phyloP scores from a whole-genome alignment of 2,888 invertebrate genomes.

The Pammene fasciana region DNA sequence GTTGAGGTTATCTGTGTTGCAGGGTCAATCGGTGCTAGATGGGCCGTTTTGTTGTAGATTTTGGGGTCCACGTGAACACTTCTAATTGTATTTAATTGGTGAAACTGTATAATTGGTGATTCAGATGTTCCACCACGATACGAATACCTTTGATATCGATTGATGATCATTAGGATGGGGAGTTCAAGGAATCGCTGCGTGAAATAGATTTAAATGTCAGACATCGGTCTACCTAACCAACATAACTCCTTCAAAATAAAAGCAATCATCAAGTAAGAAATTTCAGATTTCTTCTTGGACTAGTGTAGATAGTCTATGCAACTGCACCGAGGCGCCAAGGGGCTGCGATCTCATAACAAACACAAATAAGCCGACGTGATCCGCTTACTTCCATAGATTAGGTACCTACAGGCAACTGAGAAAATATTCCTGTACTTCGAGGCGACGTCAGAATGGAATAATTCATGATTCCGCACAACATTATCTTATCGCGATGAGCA shows the following conservation, averaged over 20 bases:
- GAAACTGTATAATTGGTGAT: neutral
- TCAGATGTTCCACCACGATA: neutral
- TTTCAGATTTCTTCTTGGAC: slow-evolving; percentile 1
- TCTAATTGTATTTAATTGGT: slow-evolving; percentile 6
- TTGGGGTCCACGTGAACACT: neutral
- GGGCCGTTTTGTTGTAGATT: slow-evolving; percentile 7
- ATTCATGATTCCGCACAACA: slow-evolving; percentile 66
- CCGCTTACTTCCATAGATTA: slow-evolving; percentile 80
- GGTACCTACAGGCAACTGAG: slow-evolving; percentile 49
- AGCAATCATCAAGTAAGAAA: no score
- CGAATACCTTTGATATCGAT: no score
- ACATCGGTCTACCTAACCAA: no score
- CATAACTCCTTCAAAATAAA: no score
- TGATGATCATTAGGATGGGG: no score
- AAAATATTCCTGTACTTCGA: slow-evolving; percentile 66
- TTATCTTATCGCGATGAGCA: slow-evolving; percentile 70
- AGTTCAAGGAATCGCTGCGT: no score
- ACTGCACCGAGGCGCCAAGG: slow-evolving; percentile 60
- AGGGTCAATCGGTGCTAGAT: slow-evolving; percentile 9
- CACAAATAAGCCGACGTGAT: slow-evolving; percentile 82
- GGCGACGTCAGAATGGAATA: slow-evolving; percentile 51
- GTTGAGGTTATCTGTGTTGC: no score
- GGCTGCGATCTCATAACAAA: slow-evolving; percentile 78
- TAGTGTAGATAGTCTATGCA: slow-evolving; percentile 35
- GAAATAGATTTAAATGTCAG: no score